Percentiles rank a stretch among this genome's conserved stretches.
phyloP scores from a whole-genome alignment of 2,797 vertebrate genomes.

The Heliangelus exortis region DNA sequence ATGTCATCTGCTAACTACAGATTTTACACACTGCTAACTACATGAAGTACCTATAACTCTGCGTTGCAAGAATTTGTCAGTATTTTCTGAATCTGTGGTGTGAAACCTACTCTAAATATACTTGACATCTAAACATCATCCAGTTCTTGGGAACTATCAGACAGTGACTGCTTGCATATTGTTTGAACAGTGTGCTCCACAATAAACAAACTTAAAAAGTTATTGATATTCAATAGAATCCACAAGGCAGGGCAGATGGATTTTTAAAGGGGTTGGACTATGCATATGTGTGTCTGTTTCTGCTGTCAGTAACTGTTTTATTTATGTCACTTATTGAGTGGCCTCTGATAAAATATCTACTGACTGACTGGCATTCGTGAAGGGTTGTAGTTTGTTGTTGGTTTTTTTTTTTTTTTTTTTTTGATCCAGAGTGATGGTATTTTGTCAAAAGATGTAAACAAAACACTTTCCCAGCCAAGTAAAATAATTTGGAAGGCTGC shows the following conservation, averaged over 20 bases:
- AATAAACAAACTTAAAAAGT: neutral
- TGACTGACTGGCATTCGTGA: neutral
- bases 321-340: neutral
- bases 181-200: neutral
- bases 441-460: neutral
- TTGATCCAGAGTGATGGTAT: neutral
- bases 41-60: neutral
- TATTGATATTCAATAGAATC: slow-evolving; percentile 1
- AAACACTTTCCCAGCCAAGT: neutral
- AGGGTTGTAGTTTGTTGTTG: neutral
- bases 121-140: neutral
- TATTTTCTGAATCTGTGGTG: neutral
- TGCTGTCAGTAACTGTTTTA: slow-evolving; percentile 41
- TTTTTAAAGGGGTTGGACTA: neutral
- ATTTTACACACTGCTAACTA: neutral
- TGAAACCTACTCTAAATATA: neutral
- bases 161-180: neutral
- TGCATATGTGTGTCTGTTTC: neutral
- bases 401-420: neutral
- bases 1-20: neutral
- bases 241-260: slow-evolving; percentile 48
- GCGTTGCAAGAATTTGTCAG: neutral
- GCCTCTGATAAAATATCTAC: neutral
- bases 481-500: neutral
- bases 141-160: neutral